Percentiles rank a stretch among this genome's conserved stretches.
Conservation (phyloP, 2,797 vertebrate species). For the Sphenopsis melanotis region DNA sequence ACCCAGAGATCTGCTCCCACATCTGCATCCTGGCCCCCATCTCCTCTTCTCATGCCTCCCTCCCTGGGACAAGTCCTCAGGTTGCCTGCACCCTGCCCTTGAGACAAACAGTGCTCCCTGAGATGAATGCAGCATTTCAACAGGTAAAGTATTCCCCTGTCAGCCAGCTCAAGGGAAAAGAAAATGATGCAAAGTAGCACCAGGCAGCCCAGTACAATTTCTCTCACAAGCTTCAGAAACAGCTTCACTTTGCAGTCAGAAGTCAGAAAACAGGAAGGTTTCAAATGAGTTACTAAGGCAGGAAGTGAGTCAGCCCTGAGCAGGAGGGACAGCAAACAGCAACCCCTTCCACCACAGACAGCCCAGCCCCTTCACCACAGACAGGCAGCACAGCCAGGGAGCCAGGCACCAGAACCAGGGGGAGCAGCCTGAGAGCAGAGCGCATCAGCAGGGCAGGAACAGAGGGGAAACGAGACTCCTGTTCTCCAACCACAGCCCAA, state of each 20-base stretch:
- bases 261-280: conserved; percentile 39
- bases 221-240: background rate
- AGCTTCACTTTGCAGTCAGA: background rate
- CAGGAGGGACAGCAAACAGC: background rate
- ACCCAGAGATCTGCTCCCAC: background rate
- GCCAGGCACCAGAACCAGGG: accelerated
- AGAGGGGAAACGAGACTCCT: background rate
- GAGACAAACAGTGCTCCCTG: background rate
- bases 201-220: background rate
- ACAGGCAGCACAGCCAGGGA: accelerated
- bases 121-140: background rate
- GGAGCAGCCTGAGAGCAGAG: background rate
- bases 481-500: background rate
- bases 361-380: background rate
- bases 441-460: background rate
- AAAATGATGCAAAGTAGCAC: background rate
- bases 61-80: too few relatives aligned
- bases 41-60: background rate
- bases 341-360: background rate
- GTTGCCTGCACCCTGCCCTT: accelerated
- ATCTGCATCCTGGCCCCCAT: background rate
- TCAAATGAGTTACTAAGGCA: background rate
- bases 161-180: background rate
- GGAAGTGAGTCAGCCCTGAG: conserved; percentile 48
- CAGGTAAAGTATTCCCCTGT: background rate